Conservation (phyloP, 2,797 vertebrate genomes). For the Anabas testudineus region DNA sequence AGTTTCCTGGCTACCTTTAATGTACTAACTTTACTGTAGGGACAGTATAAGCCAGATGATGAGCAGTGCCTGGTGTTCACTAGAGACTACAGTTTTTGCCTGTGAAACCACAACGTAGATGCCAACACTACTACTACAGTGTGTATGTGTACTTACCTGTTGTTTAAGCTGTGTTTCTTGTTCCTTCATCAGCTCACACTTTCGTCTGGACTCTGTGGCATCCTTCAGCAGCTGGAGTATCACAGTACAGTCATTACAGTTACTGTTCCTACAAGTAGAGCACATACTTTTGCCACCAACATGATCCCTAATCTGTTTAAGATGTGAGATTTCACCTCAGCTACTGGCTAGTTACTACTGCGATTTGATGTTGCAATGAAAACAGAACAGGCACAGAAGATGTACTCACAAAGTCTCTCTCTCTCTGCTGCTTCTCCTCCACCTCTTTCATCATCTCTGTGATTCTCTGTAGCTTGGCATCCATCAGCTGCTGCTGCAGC, state of each 20-base stretch:
- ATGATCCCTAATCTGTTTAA: background rate
- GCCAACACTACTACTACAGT: background rate
- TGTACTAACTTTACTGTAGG: no score
- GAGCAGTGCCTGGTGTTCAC: no score
- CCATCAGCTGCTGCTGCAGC: constrained; percentile 96
- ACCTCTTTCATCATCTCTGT: constrained; percentile 97
- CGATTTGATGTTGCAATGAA: background rate
- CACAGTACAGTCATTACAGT: constrained; percentile 27
- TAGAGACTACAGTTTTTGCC: no score
- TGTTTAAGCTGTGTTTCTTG: constrained; percentile 97
- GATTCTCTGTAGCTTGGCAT: constrained; percentile 96
- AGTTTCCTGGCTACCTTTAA: no score
- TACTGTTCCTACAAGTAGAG: constrained; percentile 1
- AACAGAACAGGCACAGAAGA: background rate
- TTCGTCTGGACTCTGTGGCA: constrained; percentile 93
- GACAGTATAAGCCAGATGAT: no score
- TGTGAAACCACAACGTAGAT: no score
- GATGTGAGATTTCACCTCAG: background rate
- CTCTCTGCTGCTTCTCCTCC: constrained; percentile 96
- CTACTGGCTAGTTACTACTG: background rate
- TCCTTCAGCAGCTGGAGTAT: constrained; percentile 91
- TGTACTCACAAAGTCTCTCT: constrained; percentile 95
- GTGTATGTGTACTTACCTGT: constrained; percentile 81
- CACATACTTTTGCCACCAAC: background rate
- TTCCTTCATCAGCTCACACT: constrained; percentile 98